A percentile compares a stretch with the other conserved stretches of the same genome.
phyloP scores from a whole-genome alignment of 2,888 invertebrate genomes.

The Drosophila prolongata region DNA sequence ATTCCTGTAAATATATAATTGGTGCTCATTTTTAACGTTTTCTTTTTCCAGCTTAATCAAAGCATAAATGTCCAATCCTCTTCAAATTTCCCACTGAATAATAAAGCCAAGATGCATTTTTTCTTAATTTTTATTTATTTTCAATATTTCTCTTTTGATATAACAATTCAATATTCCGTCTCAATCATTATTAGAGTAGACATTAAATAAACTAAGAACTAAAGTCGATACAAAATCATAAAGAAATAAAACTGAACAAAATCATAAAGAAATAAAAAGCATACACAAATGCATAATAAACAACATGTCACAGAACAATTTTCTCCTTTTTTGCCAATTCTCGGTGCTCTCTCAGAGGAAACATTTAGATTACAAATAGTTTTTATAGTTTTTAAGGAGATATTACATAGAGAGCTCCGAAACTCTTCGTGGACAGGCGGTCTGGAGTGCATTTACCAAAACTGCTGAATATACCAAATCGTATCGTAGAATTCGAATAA shows the following conservation, averaged over 20 bases:
- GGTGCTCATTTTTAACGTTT: too few species aligned
- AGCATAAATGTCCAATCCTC: background rate
- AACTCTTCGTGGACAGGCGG: constrained; percentile 54
- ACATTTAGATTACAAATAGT: constrained; percentile 28
- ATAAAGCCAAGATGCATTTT: constrained; percentile 16
- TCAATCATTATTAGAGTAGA: constrained; percentile 76
- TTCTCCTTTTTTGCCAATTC: constrained; percentile 29
- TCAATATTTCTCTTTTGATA: constrained; percentile 65
- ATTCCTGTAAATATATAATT: too few species aligned
- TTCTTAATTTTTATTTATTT: constrained; percentile 77
- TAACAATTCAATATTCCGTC: constrained; percentile 77
- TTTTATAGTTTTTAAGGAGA: constrained; percentile 4
- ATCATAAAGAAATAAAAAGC: constrained; percentile 67
- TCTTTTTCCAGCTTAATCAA: background rate
- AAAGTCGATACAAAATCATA: constrained; percentile 61
- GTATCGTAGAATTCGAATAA: constrained; percentile 22
- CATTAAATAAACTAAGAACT: constrained; percentile 82
- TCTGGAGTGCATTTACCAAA: constrained; percentile 63
- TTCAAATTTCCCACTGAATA: background rate
- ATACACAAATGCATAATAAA: constrained; percentile 78
- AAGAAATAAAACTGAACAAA: constrained; percentile 66
- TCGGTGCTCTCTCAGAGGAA: constrained; percentile 31
- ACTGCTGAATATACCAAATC: constrained; percentile 4
- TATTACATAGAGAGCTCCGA: constrained; percentile 25
- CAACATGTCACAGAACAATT: constrained; percentile 80